These are phyloP conservation scores for Poecilobothrus nobilitatus DNA, from an alignment of 2,888 invertebrate genomes.

Conservation along the genomic window DNA sequence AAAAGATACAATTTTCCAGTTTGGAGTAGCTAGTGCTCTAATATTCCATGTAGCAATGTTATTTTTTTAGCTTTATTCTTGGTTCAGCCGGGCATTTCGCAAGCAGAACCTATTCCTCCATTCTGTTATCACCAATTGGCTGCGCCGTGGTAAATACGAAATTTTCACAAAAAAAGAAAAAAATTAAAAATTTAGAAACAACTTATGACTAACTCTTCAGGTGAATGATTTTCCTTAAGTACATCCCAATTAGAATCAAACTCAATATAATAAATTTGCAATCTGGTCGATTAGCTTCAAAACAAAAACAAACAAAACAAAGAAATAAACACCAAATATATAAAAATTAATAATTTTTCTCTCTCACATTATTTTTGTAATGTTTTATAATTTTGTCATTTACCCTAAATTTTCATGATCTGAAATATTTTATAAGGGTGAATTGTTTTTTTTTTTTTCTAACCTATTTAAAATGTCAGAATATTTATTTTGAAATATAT, in stretches of 20 bases:
- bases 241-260: background rate
- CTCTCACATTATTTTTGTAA: background rate
- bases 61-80: no score
- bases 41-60: no score
- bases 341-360: conserved; percentile 2
- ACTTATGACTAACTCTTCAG: background rate
- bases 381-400: background rate
- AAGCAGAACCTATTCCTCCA: no score
- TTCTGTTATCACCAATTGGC: no score
- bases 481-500: background rate
- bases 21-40: no score
- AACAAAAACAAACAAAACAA: background rate
- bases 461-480: background rate
- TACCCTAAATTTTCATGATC: background rate
- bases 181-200: no score
- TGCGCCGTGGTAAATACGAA: no score
- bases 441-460: background rate
- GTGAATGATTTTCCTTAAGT: background rate
- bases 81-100: no score
- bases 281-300: conserved; percentile 23
- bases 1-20: no score
- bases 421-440: background rate
- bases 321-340: background rate
- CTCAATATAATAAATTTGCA: conserved; percentile 21
- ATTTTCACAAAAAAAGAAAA: no score